These are phyloP conservation scores for Delichon dasypus DNA, from an alignment of 2,797 vertebrate species.

Conservation along the genomic window DNA sequence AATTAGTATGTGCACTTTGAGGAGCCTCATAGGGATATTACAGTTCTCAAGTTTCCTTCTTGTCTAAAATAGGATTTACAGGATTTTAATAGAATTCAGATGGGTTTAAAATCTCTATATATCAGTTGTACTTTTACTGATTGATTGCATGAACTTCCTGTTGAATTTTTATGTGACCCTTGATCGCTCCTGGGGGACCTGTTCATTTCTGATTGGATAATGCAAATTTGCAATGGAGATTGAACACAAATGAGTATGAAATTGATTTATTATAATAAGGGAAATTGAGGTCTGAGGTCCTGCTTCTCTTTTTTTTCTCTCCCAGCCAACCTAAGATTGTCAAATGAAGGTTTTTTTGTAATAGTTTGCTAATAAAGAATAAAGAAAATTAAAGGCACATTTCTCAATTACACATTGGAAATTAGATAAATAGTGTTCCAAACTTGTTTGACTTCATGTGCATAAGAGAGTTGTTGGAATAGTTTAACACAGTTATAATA, in stretches of 20 bases:
- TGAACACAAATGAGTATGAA: slow-evolving; percentile 78
- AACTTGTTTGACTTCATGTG: slow-evolving; percentile 7
- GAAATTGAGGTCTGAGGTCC: slow-evolving; percentile 72
- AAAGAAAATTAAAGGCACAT: slow-evolving; percentile 58
- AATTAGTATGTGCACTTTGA: slow-evolving; percentile 66
- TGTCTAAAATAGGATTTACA: slow-evolving; percentile 76
- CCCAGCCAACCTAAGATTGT: slow-evolving; percentile 27
- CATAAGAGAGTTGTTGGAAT: background rate
- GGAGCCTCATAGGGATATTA: slow-evolving; percentile 56
- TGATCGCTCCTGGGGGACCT: slow-evolving; percentile 71
- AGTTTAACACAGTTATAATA: background rate
- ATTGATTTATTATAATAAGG: slow-evolving; percentile 79
- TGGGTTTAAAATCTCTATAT: slow-evolving; percentile 75
- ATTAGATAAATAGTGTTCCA: slow-evolving; percentile 39
- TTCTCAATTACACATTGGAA: slow-evolving; percentile 32
- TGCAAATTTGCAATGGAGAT: slow-evolving; percentile 78
- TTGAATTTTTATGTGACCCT: slow-evolving; percentile 78
- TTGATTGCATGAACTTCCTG: slow-evolving; percentile 79
- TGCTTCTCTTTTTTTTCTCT: slow-evolving; percentile 53
- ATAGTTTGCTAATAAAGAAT: slow-evolving; percentile 58
- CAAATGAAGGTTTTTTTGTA: slow-evolving; percentile 42
- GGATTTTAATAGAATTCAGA: slow-evolving; percentile 77
- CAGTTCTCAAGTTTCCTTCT: slow-evolving; percentile 62
- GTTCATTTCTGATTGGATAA: slow-evolving; percentile 77
- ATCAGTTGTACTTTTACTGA: slow-evolving; percentile 61